Base-by-base conservation (phyloP, 2,797 vertebrate species). In the Acanthis flammea region DNA sequence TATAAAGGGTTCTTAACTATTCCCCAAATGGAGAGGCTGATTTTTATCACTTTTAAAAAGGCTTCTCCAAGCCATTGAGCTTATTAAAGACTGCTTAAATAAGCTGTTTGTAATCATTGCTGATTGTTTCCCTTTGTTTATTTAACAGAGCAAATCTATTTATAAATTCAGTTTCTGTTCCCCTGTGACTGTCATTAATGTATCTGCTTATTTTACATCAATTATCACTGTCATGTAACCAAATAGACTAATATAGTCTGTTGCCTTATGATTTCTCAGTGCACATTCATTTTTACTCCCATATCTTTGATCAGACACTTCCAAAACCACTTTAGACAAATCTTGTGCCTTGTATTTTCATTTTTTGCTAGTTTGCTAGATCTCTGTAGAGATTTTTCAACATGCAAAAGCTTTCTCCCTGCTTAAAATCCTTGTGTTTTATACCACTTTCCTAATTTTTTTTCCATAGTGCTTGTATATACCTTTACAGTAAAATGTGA, bases 91-190 rank as follows among this genome's bases (percentile, higher is more conserved):
- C 57, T 92, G 50, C 50, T 92, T 92, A 93, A 94, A 80, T 80
- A 93, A 94, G 33, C 31, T 92, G 61, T 87, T 94, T 93, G 70
- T 94, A 96, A 95, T 95, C 87, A 76, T 44, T 74, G 57, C 79
- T 96, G 87, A 92, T 95, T 93, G 78, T 93, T 93, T 96, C 39
- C 53, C 48, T 93, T 80, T 93, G 71, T 93, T 95, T 89, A 86
- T 94, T 93, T 94, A 90, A 53, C 63, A 89, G 71, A 68, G 68
- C 87, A 82, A 92, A 74, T 87, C 42, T 66, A 83, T 90, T 96
- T 93, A 87, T 94, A 82, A 88, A 86, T 91, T 80, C 72, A 0
- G 6, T 88, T 87, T 85, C 53, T 75, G 16, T 60, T 96, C 85
- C 75, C 75, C 39, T 94, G 88, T 93, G 90, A 92, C 53, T 93